Percentiles rank a stretch among this genome's conserved stretches.
phyloP scores from a whole-genome alignment of 2,888 invertebrate genomes.

The Hirtodrosophila trivittata region DNA sequence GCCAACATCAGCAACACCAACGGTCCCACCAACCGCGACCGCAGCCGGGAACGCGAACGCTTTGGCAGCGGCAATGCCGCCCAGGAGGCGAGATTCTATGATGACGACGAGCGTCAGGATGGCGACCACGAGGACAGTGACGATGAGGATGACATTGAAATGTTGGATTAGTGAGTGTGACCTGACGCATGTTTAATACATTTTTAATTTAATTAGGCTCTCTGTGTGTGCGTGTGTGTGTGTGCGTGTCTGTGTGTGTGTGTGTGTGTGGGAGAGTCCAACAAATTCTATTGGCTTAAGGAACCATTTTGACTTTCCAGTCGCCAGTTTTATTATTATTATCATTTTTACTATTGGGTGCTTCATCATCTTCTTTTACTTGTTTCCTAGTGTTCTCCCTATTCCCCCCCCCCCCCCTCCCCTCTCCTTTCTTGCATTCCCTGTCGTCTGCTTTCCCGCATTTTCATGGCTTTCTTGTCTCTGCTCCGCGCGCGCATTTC shows the following conservation, averaged over 20 bases:
- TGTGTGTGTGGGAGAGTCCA: background rate
- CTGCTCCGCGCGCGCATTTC: constrained; percentile 35
- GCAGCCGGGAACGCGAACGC: constrained; percentile 57
- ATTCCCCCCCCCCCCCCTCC: background rate
- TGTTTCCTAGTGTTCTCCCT: constrained; percentile 5
- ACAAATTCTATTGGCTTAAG: constrained; percentile 8
- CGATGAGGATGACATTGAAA: constrained; percentile 79
- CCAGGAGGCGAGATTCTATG: constrained; percentile 51
- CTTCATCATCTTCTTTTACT: constrained; percentile 7
- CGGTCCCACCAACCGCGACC: constrained; percentile 28
- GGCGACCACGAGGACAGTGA: constrained; percentile 59
- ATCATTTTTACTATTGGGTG: too few species aligned
- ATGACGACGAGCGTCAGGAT: constrained; percentile 37
- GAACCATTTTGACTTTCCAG: constrained; percentile 9
- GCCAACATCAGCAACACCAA: constrained; percentile 15
- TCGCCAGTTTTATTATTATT: constrained; percentile 10
- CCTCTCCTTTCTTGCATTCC: background rate
- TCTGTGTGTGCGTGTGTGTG: background rate
- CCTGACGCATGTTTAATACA: constrained; percentile 18
- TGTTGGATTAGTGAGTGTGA: constrained; percentile 82
- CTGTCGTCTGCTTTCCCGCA: constrained; percentile 14
- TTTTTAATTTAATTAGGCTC: constrained; percentile 43
- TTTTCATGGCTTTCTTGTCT: constrained; percentile 31
- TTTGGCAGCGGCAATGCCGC: constrained; percentile 53
- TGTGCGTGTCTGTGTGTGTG: background rate